Conservation (phyloP, 53 echinoderm and acorn worm genomes). For the Temnopleurus reevesii region DNA sequence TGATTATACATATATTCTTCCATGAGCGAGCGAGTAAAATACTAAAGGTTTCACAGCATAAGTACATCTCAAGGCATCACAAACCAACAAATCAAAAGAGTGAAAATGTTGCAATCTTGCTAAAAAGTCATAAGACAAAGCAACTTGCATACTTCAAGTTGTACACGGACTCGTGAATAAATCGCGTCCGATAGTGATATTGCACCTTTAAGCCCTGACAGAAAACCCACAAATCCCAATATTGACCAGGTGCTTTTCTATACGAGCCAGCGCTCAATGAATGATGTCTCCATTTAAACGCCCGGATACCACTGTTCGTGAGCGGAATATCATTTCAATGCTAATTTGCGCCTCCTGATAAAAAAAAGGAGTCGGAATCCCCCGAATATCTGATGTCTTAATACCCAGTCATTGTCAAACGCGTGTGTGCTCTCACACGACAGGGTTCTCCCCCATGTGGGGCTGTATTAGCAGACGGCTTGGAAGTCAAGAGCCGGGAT, state of each 20-base stretch:
- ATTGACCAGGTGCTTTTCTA: conserved; percentile 58
- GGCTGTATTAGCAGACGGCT: neutral
- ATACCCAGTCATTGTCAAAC: conserved; percentile 42
- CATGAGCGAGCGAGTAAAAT: too few relatives aligned
- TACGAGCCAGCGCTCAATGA: conserved; percentile 22
- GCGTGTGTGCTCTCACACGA: neutral
- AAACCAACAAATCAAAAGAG: too few relatives aligned
- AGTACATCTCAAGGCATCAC: too few relatives aligned
- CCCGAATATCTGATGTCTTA: conserved; percentile 52
- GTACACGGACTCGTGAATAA: neutral
- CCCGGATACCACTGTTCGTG: conserved; percentile 48
- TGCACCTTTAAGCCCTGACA: conserved; percentile 3
- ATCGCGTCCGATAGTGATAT: neutral
- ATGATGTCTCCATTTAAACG: conserved; percentile 61
- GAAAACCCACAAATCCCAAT: conserved; percentile 37
- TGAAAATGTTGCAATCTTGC: too few relatives aligned
- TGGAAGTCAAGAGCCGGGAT: conserved; percentile 16
- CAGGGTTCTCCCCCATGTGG: conserved; percentile 24
- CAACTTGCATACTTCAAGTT: too few relatives aligned
- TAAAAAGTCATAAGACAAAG: too few relatives aligned
- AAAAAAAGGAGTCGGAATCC: conserved; percentile 47
- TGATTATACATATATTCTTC: too few relatives aligned
- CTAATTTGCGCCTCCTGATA: conserved; percentile 47
- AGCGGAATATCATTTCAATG: conserved; percentile 56
- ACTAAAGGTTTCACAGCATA: too few relatives aligned